Evolutionary conservation across 2,888 invertebrate species (phyloP).

Genomic region (Agriopis leucophaearia): DNA sequence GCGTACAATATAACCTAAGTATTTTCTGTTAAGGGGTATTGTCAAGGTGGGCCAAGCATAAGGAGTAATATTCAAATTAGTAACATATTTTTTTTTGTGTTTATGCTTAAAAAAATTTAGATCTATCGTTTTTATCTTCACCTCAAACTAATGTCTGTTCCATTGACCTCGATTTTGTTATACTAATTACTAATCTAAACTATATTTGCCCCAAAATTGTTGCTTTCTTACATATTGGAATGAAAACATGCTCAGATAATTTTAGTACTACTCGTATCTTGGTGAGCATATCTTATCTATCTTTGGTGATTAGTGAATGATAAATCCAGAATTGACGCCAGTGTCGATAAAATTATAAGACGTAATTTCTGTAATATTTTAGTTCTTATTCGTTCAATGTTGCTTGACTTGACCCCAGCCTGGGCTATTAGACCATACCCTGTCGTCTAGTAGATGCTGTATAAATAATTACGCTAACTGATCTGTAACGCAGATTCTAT

Average conservation of each 20-base stretch:
- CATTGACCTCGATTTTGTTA: too few relatives aligned
- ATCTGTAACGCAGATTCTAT: conserved; percentile 71
- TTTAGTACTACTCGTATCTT: not conserved
- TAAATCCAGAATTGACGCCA: too few relatives aligned
- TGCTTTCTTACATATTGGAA: too few relatives aligned
- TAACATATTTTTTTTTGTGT: not conserved
- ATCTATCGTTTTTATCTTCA: too few relatives aligned
- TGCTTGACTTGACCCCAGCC: not conserved
- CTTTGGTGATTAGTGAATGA: too few relatives aligned
- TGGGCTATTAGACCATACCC: conserved; percentile 16
- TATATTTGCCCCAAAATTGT: too few relatives aligned
- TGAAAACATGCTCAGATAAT: not conserved
- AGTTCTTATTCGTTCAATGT: not conserved
- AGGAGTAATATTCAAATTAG: not conserved
- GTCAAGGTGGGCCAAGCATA: not conserved
- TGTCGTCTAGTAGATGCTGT: conserved; percentile 70
- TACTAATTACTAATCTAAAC: too few relatives aligned
- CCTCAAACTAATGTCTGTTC: too few relatives aligned
- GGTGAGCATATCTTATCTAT: too few relatives aligned
- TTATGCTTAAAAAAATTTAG: too few relatives aligned
- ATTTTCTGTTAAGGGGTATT: conserved; percentile 60
- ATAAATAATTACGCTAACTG: conserved; percentile 75
- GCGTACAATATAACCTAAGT: conserved; percentile 74
- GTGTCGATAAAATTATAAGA: too few relatives aligned
- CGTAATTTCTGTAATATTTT: not conserved